Evolutionary conservation across 1,140 invertebrate species (phyloP), one percentile per base, ranked within the genome.

Genomic region (Zaprionus capensis): DNA sequence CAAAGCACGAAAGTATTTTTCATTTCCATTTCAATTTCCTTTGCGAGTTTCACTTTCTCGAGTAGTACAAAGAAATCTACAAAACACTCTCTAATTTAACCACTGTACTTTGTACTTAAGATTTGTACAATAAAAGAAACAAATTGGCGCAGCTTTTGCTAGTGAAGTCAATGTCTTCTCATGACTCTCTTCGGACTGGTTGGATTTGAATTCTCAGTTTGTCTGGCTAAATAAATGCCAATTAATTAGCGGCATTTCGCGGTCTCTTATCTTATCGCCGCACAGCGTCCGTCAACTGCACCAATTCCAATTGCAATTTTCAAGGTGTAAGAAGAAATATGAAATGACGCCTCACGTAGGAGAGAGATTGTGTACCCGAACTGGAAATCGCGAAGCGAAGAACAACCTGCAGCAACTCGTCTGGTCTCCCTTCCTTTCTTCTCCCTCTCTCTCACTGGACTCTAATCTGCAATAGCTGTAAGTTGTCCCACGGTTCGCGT

Each of bases 291-390:
- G 71, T 62, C 69, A 67, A 59, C 31, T 63, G 63, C 34, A 61
- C 49, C 44, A 66, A 68, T 36, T 65, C 36, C 14, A 38, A 38
- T 46, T 46, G 41, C 41, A 46, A 17, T 17, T 36, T 15, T 61
- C 65, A 41, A 80, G 57, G 76, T 80, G 80, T 66, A 72, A 63
- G 51, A 61, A 57, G 26, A 70, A 80, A 78, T 85, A 84, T 80
- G 70, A 86, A 74, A 80, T 80, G 65, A 86, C 76, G 76, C 65
- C 79, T 82, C 82, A 72, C 82, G 63, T 67, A 64, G 46, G 65
- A 57, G 41, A 57, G 41, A 57, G 31, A 57, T 55, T 26, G 51
- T 17, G 20, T 22, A 26, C 38, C 28, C 14, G 26, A 61, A 61
- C 36, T 38, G 24, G 58, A 59, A 41, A 31, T 15, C 64, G 41